Evolutionary conservation across 2,888 invertebrate genomes (phyloP), one percentile per base, ranked within the genome.

Genomic region (Physocephala rufipes): DNA sequence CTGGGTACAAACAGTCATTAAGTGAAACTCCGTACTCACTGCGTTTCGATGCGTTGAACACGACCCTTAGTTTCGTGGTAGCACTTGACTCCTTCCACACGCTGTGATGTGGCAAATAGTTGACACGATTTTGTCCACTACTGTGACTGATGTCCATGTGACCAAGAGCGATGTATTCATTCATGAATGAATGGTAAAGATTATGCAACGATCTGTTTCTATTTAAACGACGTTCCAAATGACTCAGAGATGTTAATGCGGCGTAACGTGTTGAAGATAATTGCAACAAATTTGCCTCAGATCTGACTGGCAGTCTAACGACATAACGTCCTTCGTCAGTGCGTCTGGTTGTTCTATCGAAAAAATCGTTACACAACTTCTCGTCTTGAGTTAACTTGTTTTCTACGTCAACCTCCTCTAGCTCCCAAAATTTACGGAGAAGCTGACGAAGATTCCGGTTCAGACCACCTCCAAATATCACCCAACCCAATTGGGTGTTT

Each of bases 21-120:
- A 74, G 51, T 5, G 72, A 74, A 9, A 30, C 19, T 1, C 78
- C 78, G n/a, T 73, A 47, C 0, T 66, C 66, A 76, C 75, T 0
- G 76, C 77, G 9, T 79, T 78, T 68, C 2, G 64, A 73, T 2
- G 79, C 79, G 49, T 81, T 79, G 64, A 79, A 78, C 0, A 81
- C 79, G 2, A 80, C 28, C 4, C 80, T 61, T 0, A 79, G 16
- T 73, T 78, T 80, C 0, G 72, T 73, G 12, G 78, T 58, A 4
- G 58, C 28, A 76, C 69, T 80, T 80, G 70, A 78, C 75, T 70
- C 74, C n/a, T 76, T 74, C 0, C 68, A 9, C 0, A 79, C 79
- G 0, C 76, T 75, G 62, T 76, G 76, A 63, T 79, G 78, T 12
- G 79, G 78, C 28, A 79, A n/a, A n/a, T n/a, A n/a, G n/a, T 58